Evolutionary conservation across 2,797 vertebrate species (phyloP).

Genomic region (Valencia hispanica): DNA sequence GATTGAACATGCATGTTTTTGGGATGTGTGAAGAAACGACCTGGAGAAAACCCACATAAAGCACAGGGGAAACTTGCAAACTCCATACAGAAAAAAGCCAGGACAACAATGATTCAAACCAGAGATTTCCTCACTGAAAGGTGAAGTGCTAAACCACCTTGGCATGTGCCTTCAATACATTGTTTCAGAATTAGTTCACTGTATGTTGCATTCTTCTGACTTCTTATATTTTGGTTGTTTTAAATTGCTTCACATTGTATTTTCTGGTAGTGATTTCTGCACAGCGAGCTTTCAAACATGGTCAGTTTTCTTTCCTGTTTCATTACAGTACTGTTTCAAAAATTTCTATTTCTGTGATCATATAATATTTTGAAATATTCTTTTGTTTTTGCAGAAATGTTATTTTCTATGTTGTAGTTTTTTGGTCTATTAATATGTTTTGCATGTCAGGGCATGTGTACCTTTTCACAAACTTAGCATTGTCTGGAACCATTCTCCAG

Average conservation of each 20-base stretch:
- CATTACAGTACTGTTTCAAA: neutral
- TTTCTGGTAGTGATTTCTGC: neutral
- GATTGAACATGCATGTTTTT: neutral
- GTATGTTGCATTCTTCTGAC: neutral
- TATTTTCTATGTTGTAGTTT: neutral
- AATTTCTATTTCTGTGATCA: neutral
- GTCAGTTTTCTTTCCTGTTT: neutral
- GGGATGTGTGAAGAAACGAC: no score
- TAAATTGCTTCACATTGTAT: neutral
- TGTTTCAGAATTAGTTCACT: neutral
- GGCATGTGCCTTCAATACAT: neutral
- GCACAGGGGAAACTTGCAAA: neutral
- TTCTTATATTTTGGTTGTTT: neutral
- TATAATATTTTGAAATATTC: neutral
- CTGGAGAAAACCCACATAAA: neutral
- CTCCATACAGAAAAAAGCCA: no score
- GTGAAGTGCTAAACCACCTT: neutral
- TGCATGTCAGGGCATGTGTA: neutral
- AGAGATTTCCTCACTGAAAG: neutral
- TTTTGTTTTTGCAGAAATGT: neutral
- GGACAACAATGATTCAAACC: neutral
- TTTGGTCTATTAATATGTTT: neutral
- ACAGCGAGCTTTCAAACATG: neutral
- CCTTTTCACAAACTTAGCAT: constrained; percentile 4
- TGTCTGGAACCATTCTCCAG: neutral